Evolutionary conservation across 2,797 vertebrate species (phyloP), one percentile per base, ranked within the genome.

Genomic region (Micrastur ruficollis): DNA sequence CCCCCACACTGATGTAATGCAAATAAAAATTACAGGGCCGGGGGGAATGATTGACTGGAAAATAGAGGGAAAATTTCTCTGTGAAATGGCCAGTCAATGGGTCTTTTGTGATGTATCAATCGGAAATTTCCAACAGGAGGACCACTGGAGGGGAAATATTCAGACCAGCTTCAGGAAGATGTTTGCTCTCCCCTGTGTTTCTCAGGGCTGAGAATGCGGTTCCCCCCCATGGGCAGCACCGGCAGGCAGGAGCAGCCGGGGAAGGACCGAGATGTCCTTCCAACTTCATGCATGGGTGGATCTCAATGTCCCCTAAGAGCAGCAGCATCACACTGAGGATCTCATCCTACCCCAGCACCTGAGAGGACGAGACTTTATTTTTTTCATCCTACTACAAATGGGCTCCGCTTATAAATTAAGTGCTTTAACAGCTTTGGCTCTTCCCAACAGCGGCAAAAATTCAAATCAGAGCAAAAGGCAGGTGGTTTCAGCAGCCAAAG

Each of bases 401-500:
- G 18, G 11, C 14, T 81, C 44, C 38, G 9, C 44, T 56, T 34
- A 56, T 6, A n/a, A 81, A 83, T 50, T 3, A 62, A n/a, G 16
- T 36, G 11, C 22, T 76, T 53, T 12, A 52, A 50, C 18, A 53
- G 49, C 15, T 14, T 74, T 5, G 13, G 27, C 25, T 74, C 72
- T 89, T 89, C 78, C 66, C 58, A 52, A 74, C 25, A 56, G 40
- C 22, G 19, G 26, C 36, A 89, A 65, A 91, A 79, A 32, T 27
- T 36, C 50, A 47, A 82, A 62, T 27, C 34, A 9, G 78, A 85
- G 79, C 59, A 66, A 75, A 91, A 81, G 42, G 72, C 10, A 12
- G 34, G 73, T 83, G 59, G 53, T 40, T 90, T 93, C 25, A 80
- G 67, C 71, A 76, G 44, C 40, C 65, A 67, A 61, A 87, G 25